phyloP scores from a whole-genome alignment of 2,797 vertebrate genomes.

The Enteromius thamalakanensis region DNA sequence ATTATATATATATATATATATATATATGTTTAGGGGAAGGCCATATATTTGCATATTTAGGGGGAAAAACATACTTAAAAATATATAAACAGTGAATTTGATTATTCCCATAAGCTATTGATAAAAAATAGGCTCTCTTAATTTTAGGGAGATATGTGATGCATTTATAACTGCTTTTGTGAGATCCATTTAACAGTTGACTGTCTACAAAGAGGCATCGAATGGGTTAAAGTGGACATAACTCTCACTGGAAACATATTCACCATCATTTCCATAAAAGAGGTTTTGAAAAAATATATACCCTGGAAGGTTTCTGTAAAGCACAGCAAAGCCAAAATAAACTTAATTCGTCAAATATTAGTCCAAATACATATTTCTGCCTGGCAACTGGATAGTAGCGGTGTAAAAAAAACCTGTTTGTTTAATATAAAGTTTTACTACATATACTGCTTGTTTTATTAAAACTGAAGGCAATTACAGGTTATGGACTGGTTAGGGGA shows the following conservation, averaged over 20 bases:
- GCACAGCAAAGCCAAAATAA: constrained; percentile 51
- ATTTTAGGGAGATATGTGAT: not conserved
- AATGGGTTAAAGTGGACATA: constrained; percentile 36
- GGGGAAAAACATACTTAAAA: too few species aligned
- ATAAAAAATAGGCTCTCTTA: not conserved
- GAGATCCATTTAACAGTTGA: not conserved
- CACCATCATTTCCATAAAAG: constrained; percentile 39
- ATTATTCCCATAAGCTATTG: not conserved
- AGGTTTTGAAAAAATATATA: constrained; percentile 43
- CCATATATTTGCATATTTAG: too few species aligned
- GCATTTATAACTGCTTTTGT: not conserved
- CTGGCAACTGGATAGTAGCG: constrained; percentile 44
- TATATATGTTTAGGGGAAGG: too few species aligned
- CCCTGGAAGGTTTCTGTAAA: constrained; percentile 47
- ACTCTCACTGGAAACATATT: constrained; percentile 33
- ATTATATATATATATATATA: too few species aligned
- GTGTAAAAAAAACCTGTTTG: constrained; percentile 17
- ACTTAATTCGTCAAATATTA: constrained; percentile 53
- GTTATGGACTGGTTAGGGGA: constrained; percentile 25
- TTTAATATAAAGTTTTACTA: constrained; percentile 40
- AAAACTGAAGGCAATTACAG: constrained; percentile 48
- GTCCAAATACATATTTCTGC: constrained; percentile 52
- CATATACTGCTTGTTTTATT: constrained; percentile 22
- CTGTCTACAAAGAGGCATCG: not conserved
- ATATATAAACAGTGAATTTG: not conserved